phyloP scores from a whole-genome alignment of 92 coral and sea anemone species.

The Epizoanthus illoricatus region DNA sequence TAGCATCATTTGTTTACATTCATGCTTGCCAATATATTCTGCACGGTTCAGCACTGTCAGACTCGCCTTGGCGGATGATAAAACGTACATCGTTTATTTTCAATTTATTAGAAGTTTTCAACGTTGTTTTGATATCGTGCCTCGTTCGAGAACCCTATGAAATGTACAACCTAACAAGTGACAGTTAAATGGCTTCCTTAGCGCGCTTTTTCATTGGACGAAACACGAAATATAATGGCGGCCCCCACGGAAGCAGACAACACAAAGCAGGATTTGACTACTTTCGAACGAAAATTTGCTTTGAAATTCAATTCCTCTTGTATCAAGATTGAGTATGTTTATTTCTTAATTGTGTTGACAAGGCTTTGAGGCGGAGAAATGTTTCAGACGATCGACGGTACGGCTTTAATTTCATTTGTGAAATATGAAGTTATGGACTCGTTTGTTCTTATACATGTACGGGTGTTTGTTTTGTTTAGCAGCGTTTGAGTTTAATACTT shows the following conservation, averaged over 20 bases:
- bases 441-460: background rate
- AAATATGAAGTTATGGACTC: background rate
- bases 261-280: conserved; percentile 12
- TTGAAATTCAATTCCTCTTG: background rate
- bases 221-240: conserved; percentile 55
- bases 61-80: background rate
- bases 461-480: background rate
- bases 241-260: conserved; percentile 45
- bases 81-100: conserved; percentile 12
- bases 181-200: conserved; percentile 52
- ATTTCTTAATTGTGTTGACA: conserved; percentile 6
- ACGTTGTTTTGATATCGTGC: conserved; percentile 28
- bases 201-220: conserved; percentile 56
- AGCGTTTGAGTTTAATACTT: background rate
- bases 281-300: conserved; percentile 11
- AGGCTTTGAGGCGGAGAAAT: background rate
- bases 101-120: conserved; percentile 5
- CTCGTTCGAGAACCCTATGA: conserved; percentile 20
- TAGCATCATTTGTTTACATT: too few relatives aligned
- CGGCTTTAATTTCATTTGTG: background rate
- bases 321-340: conserved; percentile 10
- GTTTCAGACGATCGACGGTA: background rate
- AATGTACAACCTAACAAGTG: conserved; percentile 30
- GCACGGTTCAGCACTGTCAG: background rate
- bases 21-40: background rate